These are phyloP conservation scores for Otus scops DNA, from an alignment of 2,797 vertebrate genomes.

Conservation along the genomic window DNA sequence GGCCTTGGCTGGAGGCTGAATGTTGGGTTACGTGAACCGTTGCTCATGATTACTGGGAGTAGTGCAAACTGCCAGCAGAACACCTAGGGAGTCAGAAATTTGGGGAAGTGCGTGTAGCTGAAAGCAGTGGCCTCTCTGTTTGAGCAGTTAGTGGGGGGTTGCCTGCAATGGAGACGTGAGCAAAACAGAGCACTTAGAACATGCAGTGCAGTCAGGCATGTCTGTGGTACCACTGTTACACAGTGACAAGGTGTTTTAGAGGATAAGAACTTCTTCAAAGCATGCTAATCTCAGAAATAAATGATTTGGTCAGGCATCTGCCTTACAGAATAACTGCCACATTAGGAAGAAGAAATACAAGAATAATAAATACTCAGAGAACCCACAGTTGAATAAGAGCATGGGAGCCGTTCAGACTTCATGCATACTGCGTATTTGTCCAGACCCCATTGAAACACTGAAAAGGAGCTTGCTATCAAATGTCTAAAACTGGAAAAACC, in stretches of 20 bases:
- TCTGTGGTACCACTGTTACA: background rate
- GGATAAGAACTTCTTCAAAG: background rate
- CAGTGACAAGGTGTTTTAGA: background rate
- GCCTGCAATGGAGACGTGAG: background rate
- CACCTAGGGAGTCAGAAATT: background rate
- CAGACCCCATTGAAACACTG: background rate
- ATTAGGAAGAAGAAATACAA: background rate
- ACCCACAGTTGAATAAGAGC: background rate
- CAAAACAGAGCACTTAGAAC: background rate
- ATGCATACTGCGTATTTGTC: background rate
- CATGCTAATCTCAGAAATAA: background rate
- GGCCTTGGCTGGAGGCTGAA: background rate
- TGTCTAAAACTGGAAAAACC: background rate
- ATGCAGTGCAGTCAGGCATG: too few species aligned
- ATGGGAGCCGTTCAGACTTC: background rate
- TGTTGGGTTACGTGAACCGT: accelerated
- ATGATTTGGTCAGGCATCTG: accelerated
- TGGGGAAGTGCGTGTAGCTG: background rate
- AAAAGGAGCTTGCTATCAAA: background rate
- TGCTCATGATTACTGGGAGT: background rate
- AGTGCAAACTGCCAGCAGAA: background rate
- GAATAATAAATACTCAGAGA: background rate
- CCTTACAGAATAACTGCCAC: background rate
- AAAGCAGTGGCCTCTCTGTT: background rate
- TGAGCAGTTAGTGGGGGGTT: background rate